A percentile compares a stretch with the other conserved stretches of the same genome.
These are phyloP conservation scores for Deroptyus accipitrinus DNA, from an alignment of 2,113 vertebrate genomes.

Conservation along the genomic window DNA sequence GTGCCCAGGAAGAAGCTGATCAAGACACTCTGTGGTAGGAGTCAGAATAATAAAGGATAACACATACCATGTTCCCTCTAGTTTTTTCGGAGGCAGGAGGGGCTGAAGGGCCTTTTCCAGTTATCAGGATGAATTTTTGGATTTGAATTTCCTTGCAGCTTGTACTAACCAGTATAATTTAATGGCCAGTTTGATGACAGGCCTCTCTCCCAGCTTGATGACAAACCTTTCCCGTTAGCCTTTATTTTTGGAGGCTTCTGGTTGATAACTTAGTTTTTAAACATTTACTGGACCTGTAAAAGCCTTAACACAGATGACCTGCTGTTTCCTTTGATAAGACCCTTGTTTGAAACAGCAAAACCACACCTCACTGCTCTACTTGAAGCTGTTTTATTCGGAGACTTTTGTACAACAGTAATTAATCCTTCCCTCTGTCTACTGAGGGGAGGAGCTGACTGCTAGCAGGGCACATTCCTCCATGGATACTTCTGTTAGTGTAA, in stretches of 20 bases:
- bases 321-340: neutral
- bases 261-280: neutral
- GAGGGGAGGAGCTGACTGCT: neutral
- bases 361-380: neutral
- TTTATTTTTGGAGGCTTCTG: neutral
- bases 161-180: neutral
- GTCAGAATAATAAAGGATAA: neutral
- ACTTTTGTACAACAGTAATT: neutral
- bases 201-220: neutral
- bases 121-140: neutral
- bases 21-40: neutral
- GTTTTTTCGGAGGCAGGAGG: neutral
- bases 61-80: neutral
- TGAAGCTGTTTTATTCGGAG: neutral
- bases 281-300: neutral
- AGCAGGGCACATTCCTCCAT: rapidly evolving
- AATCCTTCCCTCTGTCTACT: neutral
- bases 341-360: neutral
- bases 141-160: neutral
- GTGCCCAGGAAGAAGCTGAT: neutral
- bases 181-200: neutral
- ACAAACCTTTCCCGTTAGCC: neutral
- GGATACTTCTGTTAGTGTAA: neutral
- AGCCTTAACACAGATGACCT: neutral
- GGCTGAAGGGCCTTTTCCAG: neutral